These are phyloP conservation scores for Venusia cambrica DNA, from an alignment of 2,888 invertebrate species.

Conservation along the genomic window DNA sequence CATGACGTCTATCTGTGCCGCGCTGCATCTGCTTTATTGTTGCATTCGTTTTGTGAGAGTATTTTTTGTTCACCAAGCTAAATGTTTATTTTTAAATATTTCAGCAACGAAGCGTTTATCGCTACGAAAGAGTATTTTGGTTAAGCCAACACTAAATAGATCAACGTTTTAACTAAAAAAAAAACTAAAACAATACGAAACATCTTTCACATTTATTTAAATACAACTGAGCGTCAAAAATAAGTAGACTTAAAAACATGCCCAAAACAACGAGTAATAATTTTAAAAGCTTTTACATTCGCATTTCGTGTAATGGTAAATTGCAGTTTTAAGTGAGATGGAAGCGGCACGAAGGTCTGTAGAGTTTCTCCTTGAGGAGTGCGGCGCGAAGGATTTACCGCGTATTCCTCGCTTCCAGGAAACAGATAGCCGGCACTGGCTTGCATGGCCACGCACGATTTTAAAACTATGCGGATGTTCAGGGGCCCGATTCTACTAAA, in stretches of 20 bases:
- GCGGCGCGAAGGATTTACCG: no score
- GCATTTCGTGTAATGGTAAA: conserved; percentile 37
- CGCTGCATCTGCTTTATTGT: conserved; percentile 37
- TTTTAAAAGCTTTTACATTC: conserved; percentile 37
- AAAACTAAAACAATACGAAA: conserved; percentile 19
- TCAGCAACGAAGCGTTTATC: no score
- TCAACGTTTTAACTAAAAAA: no score
- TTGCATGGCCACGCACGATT: no score
- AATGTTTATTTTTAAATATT: no score
- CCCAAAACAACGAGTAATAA: conserved; percentile 32
- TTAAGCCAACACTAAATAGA: no score
- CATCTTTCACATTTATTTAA: no score
- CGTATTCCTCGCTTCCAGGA: no score
- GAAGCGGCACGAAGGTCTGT: conserved; percentile 38
- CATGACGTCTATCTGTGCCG: conserved; percentile 63
- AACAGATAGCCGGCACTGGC: no score
- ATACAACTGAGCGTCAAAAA: conserved; percentile 19
- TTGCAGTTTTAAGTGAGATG: conserved; percentile 44
- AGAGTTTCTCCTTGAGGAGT: conserved; percentile 25
- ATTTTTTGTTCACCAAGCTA: background rate
- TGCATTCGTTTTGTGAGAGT: conserved; percentile 17
- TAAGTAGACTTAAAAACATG: conserved; percentile 32
- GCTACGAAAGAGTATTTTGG: no score
- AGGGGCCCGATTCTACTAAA: no score
- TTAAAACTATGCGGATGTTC: no score